Base-by-base conservation (phyloP, 2,888 invertebrate genomes). In the Cordilura impudica region DNA sequence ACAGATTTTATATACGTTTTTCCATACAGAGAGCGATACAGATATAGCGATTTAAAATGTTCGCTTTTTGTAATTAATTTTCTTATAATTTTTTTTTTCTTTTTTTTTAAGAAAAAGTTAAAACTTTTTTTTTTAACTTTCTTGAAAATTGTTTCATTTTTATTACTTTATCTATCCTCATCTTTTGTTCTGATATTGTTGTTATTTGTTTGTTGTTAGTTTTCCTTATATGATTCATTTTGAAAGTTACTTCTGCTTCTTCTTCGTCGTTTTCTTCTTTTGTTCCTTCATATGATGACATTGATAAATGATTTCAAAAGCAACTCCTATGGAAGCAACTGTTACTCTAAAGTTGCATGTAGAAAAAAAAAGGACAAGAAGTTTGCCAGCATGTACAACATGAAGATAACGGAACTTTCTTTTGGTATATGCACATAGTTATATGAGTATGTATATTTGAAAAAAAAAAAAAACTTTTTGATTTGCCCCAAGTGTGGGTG, bases 281-380 rank as follows among this genome's bases (percentile, higher is more conserved):
- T 39, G 4, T 4, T 4, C 12, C 12, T 39, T 56, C 61, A 35
- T 60, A 66, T 49, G 71, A 39, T 73, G 81, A 81, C 81, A 80
- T 66, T 81, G 81, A 81, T 77, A 81, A 80, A 81, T 81, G 60
- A 72, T 58, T 71, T 12, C 39, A 58, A 72, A 67, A 72, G 78
- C 39, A 72, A 80, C 58, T 63, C 26, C 35, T 43, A 60, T 66
- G 58, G 29, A 66, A 53, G 43, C 43, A 60, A 67, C 31, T 60
- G 39, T 45, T 45, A 53, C 23, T 53, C 21, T n/a, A 39, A n/a
- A 39, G 12, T 5, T 10, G 12, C 12, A 31, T 8, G 2, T 31
- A 31, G 1, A 29, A 8, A 29, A 5, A 31, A 31, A 8, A 29
- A 29, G 29, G 8, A 29, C 1, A 12, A 35, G 12, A 35, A 35